Base-by-base conservation (phyloP, 2,113 vertebrate genomes). In the Bambusicola thoracicus region DNA sequence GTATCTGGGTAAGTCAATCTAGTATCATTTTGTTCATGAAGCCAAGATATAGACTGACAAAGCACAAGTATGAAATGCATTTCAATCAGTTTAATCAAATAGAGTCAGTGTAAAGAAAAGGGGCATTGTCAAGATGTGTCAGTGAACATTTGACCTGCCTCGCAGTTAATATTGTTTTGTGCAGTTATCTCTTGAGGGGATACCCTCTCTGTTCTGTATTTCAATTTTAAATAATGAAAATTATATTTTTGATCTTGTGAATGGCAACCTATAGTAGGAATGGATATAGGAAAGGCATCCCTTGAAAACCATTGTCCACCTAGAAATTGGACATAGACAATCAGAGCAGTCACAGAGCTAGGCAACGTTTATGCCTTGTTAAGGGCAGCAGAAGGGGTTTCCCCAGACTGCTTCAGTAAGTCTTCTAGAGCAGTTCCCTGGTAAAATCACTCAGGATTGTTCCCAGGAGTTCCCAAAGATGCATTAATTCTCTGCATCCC, bases 21-120 rank as follows among this genome's bases (percentile, higher is more conserved):
- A 94, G 85, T 81, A 94, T 94, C 48, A 94, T 96, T 96, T 96
- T 96, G 87, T 75, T 96, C 94, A 95, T 65, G 66, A 88, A 95
- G 79, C 79, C 93, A 86, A 94, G 94, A 97, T 94, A 92, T 84
- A 91, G 95, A 89, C 91, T 96, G 96, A 96, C 96, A 96, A 95
- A 97, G 93, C 96, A 93, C 96, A 93, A 97, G 85, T 92, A 94
- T 86, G 93, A 92, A 96, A 95, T 94, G 95, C 93, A 84, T 96
- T 96, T 96, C 96, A 95, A 97, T 96, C 93, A 90, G 79, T 95
- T 95, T 94, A 96, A 94, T 97, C 96, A 96, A 94, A 94, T 81
- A 74, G 90, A 96, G 93, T 96, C 87, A 95, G 88, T 86, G 93
- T 94, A 94, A 95, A 94, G 94, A 92, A 96, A 88, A 94, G 80